These are phyloP conservation scores for Zaprionus lineosus DNA, from an alignment of 2,888 invertebrate genomes.

Conservation along the genomic window DNA sequence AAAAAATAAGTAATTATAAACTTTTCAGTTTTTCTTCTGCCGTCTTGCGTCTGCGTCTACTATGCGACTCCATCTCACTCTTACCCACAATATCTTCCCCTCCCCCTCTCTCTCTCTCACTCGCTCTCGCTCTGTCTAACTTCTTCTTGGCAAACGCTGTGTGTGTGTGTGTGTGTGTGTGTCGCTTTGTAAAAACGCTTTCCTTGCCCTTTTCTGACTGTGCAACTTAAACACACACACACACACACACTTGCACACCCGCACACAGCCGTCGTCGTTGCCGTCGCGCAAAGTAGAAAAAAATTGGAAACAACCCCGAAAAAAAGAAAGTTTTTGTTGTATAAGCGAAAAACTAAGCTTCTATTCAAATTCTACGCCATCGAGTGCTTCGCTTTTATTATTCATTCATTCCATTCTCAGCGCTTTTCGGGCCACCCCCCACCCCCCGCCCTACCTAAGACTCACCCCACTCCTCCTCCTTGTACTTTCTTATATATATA, in stretches of 20 bases:
- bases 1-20: constrained; percentile 82
- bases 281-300: constrained; percentile 66
- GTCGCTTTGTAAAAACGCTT: constrained; percentile 69
- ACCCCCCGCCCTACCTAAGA: not conserved
- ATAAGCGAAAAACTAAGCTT: constrained; percentile 82
- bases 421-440: constrained; percentile 13
- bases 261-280: constrained; percentile 24
- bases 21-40: constrained; percentile 73
- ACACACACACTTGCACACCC: constrained; percentile 23
- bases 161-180: constrained; percentile 26
- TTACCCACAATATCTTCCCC: not conserved
- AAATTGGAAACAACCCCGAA: constrained; percentile 76
- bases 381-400: constrained; percentile 78
- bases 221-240: constrained; percentile 54
- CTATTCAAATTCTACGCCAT: constrained; percentile 82
- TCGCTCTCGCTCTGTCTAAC: not conserved
- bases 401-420: constrained; percentile 75
- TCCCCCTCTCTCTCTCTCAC: not conserved
- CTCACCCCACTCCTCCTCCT: not conserved
- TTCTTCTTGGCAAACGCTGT: not conserved
- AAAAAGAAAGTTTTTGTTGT: constrained; percentile 77
- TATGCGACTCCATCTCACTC: constrained; percentile 20
- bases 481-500: constrained; percentile 30
- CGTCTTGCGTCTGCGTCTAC: constrained; percentile 69
- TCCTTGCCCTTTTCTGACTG: constrained; percentile 65